These are phyloP conservation scores for Campoletis raptor DNA, from an alignment of 2,888 invertebrate species.

Conservation along the genomic window DNA sequence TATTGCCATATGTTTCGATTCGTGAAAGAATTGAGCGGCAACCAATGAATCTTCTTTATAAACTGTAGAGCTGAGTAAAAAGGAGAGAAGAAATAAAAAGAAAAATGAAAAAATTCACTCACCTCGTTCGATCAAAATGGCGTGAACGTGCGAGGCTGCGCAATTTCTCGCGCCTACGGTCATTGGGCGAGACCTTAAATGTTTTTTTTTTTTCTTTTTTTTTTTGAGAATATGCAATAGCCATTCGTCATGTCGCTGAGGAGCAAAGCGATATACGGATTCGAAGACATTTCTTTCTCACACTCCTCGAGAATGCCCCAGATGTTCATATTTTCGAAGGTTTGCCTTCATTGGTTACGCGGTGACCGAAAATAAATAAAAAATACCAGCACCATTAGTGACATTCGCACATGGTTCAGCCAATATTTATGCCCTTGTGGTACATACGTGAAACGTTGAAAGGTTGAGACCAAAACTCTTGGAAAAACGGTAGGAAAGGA, in stretches of 20 bases:
- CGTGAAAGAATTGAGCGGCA: conserved; percentile 21
- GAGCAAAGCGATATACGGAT: conserved; percentile 49
- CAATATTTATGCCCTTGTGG: conserved; percentile 66
- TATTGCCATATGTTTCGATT: conserved; percentile 54
- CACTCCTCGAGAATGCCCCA: conserved; percentile 64
- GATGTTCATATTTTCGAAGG: conserved; percentile 70
- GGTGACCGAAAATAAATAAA: conserved; percentile 27
- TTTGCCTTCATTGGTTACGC: conserved; percentile 61
- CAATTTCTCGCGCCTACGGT: conserved; percentile 55
- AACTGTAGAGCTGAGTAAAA: conserved; percentile 31
- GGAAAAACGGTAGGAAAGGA: conserved; percentile 47
- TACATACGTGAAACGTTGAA: conserved; percentile 44
- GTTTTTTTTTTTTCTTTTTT: background rate
- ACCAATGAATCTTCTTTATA: conserved; percentile 44
- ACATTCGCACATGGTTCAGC: conserved; percentile 71
- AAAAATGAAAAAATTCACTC: conserved; percentile 30
- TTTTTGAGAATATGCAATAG: conserved; percentile 34
- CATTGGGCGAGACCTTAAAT: conserved; percentile 53
- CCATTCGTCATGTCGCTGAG: conserved; percentile 63
- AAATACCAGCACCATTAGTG: conserved; percentile 63
- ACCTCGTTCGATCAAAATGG: conserved; percentile 55
- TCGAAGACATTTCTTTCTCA: conserved; percentile 70
- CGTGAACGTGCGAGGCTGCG: conserved; percentile 40
- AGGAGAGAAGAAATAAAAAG: conserved; percentile 21
- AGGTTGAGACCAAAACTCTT: conserved; percentile 25